Evolutionary conservation across 2,113 vertebrate genomes (phyloP), one percentile per base, ranked within the genome.

Genomic region (Boleophthalmus pectinirostris): DNA sequence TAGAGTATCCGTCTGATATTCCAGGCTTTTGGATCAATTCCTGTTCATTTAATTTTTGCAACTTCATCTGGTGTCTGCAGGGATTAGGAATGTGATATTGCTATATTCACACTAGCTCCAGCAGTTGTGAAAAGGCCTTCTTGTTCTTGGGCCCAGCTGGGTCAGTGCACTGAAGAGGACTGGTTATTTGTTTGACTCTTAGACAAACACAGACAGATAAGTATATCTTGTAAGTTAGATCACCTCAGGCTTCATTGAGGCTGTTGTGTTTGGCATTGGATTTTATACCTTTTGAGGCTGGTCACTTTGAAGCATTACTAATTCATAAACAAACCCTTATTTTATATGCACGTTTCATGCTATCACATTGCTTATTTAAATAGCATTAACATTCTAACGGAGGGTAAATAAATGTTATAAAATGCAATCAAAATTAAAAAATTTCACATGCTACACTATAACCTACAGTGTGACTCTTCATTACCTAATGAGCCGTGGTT

Each of bases 1-100:
- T 80, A 2, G 33, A 70, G 78, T 78, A 70, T 74, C 75, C 66
- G 79, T 85, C 81, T 82, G 83, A 83, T 80, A 89, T 89, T 91
- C 85, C 76, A 76, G 86, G 82, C 75, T 74, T 29, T 70, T 65
- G 72, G 71, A 81, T 69, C 69, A 75, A 64, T 88, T 81, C 73
- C 79, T 87, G 71, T 77, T 79, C 72, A 58, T 71, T 82, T 80
- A 46, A 64, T 84, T 88, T 85, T 75, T 77, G 76, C 71, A 73
- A 70, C 73, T 85, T 78, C 1, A 58, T 68, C 78, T 82, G 78
- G 70, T 72, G 78, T 85, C 81, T 69, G 85, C 73, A 7, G 68
- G 77, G 72, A 83, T 83, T 82, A 82, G 81, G 43, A 85, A 87
- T 77, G 80, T 81, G 83, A 84, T 80, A 80, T 82, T 54, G 75